A percentile compares a stretch with the other conserved stretches of the same genome.
phyloP scores from a whole-genome alignment of 2,888 invertebrate species.

The Blomia tropicalis region DNA sequence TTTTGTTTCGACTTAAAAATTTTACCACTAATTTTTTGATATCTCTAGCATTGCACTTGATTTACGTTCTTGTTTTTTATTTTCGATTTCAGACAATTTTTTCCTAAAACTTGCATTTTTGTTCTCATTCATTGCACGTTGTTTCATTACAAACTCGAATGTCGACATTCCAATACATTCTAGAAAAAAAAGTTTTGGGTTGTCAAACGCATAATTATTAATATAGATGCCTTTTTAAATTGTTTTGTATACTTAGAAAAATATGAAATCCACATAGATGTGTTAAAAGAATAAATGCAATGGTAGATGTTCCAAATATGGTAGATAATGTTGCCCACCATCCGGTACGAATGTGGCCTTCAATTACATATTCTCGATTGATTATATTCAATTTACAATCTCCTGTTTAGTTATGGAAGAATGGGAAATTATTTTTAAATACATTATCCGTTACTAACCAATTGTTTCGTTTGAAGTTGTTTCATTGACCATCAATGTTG shows the following conservation, averaged over 20 bases:
- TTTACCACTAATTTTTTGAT: no score
- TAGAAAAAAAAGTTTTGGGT: background rate
- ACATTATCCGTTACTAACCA: no score
- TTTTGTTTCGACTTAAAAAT: no score
- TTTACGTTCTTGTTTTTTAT: background rate
- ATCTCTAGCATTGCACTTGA: no score
- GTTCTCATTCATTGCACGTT: slow-evolving; percentile 35
- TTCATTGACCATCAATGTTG: no score
- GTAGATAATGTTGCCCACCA: slow-evolving; percentile 27
- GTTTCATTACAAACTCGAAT: slow-evolving; percentile 60
- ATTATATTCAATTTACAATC: no score
- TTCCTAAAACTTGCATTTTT: slow-evolving; percentile 37
- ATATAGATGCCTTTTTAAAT: no score
- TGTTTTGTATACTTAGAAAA: slow-evolving; percentile 16
- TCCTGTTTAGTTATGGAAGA: no score
- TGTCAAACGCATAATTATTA: background rate
- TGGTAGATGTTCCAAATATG: slow-evolving; percentile 25
- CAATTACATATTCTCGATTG: no score
- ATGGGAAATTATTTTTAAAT: no score
- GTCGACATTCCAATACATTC: slow-evolving; percentile 64
- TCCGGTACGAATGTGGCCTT: slow-evolving; percentile 6
- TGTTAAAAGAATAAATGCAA: slow-evolving; percentile 27
- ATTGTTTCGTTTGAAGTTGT: no score
- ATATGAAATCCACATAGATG: slow-evolving; percentile 29
- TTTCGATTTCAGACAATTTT: background rate